phyloP scores from a whole-genome alignment of 2,797 vertebrate genomes.

The Malacoraja senta region DNA sequence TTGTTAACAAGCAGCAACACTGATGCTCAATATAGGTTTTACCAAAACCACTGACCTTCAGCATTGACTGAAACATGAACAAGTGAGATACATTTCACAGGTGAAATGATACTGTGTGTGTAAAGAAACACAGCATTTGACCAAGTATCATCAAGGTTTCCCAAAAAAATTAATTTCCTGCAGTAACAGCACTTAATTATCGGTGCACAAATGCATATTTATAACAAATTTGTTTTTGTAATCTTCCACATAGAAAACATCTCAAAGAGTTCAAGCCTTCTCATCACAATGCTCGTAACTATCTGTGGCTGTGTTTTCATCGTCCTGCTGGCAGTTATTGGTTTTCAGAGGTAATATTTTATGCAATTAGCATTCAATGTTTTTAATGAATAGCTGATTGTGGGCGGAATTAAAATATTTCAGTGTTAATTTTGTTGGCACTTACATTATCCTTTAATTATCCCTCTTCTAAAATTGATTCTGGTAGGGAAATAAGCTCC shows the following conservation, averaged over 20 bases:
- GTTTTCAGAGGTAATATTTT: constrained; percentile 1
- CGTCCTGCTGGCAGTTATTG: neutral
- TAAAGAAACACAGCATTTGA: no score
- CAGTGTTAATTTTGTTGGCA: neutral
- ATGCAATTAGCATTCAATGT: neutral
- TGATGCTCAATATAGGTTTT: no score
- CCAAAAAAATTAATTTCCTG: neutral
- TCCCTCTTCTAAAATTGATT: neutral
- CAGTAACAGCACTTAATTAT: neutral
- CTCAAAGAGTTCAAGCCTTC: neutral
- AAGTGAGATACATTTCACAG: no score
- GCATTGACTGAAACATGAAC: no score
- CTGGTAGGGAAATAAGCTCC: neutral
- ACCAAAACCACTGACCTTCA: no score
- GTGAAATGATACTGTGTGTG: no score
- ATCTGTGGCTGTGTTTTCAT: constrained; percentile 8
- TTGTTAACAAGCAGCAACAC: no score
- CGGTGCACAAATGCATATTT: neutral
- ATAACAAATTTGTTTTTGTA: neutral
- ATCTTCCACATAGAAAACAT: neutral
- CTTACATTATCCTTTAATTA: neutral
- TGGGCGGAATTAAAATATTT: neutral
- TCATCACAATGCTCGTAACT: neutral
- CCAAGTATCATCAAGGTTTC: no score
- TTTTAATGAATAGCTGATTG: neutral